Evolutionary conservation across 1,140 invertebrate species (phyloP).

Genomic region (Drosophila ohnishii): DNA sequence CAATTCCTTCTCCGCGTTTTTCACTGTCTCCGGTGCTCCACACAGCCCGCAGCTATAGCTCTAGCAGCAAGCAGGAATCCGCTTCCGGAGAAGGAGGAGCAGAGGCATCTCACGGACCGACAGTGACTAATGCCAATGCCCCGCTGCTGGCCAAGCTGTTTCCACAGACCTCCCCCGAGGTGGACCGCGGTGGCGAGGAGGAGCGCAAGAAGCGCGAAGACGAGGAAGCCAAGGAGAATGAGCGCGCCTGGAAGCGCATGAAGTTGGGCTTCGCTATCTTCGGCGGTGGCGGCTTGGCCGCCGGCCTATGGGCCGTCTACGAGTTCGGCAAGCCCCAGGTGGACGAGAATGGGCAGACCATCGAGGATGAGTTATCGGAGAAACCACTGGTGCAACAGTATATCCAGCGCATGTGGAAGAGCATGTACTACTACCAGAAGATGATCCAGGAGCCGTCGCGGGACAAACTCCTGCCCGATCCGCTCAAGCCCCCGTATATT

Average conservation of each 20-base stretch:
- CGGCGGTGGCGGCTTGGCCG: slow-evolving; percentile 83
- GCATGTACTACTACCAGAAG: slow-evolving; percentile 91
- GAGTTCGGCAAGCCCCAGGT: slow-evolving; percentile 88
- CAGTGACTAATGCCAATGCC: slow-evolving; percentile 10
- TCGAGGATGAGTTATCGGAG: slow-evolving; percentile 92
- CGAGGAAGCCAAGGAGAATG: slow-evolving; percentile 84
- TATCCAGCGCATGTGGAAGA: slow-evolving; percentile 88
- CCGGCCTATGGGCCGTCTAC: slow-evolving; percentile 85
- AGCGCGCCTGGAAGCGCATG: slow-evolving; percentile 86
- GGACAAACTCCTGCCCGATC: slow-evolving; percentile 97
- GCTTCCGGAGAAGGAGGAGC: not conserved
- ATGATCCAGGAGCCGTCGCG: slow-evolving; percentile 97
- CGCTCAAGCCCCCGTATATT: slow-evolving; percentile 94
- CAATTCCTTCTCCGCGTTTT: not conserved
- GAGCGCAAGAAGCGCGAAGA: slow-evolving; percentile 78
- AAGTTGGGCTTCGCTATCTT: slow-evolving; percentile 86
- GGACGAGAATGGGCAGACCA: slow-evolving; percentile 89
- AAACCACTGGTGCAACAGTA: slow-evolving; percentile 89
- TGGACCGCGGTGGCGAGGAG: slow-evolving; percentile 58
- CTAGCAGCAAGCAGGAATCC: slow-evolving; percentile 20
- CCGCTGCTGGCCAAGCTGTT: slow-evolving; percentile 77
- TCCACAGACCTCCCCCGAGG: slow-evolving; percentile 75
- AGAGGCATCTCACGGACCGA: not conserved
- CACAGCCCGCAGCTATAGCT: slow-evolving; percentile 29
- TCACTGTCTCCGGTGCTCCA: slow-evolving; percentile 6